Percentiles rank a stretch among this genome's conserved stretches.
phyloP scores from a whole-genome alignment of 2,888 invertebrate species.

The Tiliacea aurago region DNA sequence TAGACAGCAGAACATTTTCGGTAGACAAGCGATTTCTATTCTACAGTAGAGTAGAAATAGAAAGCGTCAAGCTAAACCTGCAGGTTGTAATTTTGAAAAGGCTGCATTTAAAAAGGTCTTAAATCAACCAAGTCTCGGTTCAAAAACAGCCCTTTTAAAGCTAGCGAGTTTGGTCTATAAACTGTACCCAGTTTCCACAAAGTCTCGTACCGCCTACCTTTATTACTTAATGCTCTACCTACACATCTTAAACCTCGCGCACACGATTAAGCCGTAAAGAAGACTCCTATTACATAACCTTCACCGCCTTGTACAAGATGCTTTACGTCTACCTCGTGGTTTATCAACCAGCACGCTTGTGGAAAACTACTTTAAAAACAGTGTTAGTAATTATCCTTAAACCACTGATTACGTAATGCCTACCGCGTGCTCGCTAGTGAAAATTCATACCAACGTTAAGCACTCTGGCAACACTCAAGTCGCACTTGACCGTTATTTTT shows the following conservation, averaged over 20 bases:
- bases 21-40: no score
- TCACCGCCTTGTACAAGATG: conserved; percentile 60
- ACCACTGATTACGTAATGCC: conserved; percentile 55
- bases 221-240: conserved; percentile 52
- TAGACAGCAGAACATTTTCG: no score
- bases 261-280: conserved; percentile 61
- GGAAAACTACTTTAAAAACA: conserved; percentile 55
- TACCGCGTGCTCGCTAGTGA: conserved; percentile 15
- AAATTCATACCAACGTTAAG: not conserved
- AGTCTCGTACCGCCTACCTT: conserved; percentile 29
- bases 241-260: conserved; percentile 54
- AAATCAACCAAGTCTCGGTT: conserved; percentile 15
- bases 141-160: conserved; percentile 2
- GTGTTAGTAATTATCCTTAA: conserved; percentile 56
- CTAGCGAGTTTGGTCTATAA: conserved; percentile 19
- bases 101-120: not conserved
- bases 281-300: conserved; percentile 69
- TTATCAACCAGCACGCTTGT: conserved; percentile 50
- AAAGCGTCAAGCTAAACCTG: no score
- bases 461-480: conserved; percentile 35
- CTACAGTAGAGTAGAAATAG: no score
- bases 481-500: conserved; percentile 66
- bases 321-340: conserved; percentile 55
- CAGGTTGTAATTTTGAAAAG: not conserved
- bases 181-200: conserved; percentile 23